Percentiles rank a stretch among this genome's conserved stretches.
Evolutionary conservation across 2,888 invertebrate genomes (phyloP).

Genomic region (Endomychus coccineus): DNA sequence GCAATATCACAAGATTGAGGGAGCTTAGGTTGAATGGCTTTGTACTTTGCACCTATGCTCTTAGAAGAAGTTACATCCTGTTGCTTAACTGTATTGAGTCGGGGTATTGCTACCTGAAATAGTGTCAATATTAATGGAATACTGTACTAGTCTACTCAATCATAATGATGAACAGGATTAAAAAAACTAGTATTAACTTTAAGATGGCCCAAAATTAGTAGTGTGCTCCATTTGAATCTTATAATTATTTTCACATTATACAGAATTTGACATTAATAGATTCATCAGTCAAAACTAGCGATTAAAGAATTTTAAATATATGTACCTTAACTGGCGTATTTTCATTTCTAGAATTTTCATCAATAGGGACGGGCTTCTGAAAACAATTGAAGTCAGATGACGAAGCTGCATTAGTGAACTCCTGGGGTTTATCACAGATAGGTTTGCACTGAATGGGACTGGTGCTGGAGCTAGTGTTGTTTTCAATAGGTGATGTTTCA

Average conservation of each 20-base stretch:
- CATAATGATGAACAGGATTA: no score
- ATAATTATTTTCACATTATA: no score
- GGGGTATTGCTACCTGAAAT: constrained; percentile 36
- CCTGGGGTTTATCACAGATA: constrained; percentile 43
- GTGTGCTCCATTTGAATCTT: no score
- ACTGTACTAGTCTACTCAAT: no score
- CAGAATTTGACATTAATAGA: no score
- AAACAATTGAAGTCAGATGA: constrained; percentile 46
- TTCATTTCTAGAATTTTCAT: constrained; percentile 20
- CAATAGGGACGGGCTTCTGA: constrained; percentile 29
- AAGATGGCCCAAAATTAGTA: no score
- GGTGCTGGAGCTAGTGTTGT: constrained; percentile 32
- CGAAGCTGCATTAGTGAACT: constrained; percentile 37
- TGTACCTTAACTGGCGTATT: constrained; percentile 10
- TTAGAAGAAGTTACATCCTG: constrained; percentile 19
- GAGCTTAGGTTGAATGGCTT: constrained; percentile 47
- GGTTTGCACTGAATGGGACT: constrained; percentile 38
- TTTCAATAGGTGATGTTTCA: constrained; percentile 18
- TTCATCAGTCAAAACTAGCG: no score
- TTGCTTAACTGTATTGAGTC: constrained; percentile 30
- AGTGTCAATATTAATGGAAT: no score
- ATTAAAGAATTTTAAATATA: not conserved
- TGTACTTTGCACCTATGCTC: constrained; percentile 42
- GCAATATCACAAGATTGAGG: constrained; percentile 40
- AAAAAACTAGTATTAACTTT: no score